phyloP scores from a whole-genome alignment of 2,797 vertebrate genomes.

The Hippocampus kuda region DNA sequence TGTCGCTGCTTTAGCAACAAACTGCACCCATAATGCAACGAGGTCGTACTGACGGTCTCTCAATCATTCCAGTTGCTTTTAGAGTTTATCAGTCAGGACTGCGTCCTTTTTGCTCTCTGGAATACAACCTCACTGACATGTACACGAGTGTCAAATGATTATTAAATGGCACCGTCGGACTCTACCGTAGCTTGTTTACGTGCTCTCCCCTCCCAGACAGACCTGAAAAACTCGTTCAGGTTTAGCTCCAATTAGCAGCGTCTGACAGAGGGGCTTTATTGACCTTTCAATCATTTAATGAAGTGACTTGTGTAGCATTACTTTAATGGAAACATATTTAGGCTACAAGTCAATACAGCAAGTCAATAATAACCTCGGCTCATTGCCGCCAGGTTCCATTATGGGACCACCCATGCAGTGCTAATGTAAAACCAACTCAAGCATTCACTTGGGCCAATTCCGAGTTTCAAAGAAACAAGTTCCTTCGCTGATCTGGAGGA shows the following conservation, averaged over 20 bases:
- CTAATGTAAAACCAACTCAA: constrained; percentile 25
- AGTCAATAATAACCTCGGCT: constrained; percentile 39
- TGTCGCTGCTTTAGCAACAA: not conserved
- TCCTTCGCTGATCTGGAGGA: not conserved
- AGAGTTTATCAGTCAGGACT: not conserved
- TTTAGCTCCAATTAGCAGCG: constrained; percentile 47
- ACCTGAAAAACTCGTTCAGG: not conserved
- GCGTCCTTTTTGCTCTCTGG: not conserved
- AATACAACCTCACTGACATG: not conserved
- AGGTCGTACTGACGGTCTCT: not conserved
- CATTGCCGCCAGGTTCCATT: constrained; percentile 28
- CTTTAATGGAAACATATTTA: constrained; percentile 22
- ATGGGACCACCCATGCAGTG: constrained; percentile 21
- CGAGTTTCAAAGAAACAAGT: not conserved
- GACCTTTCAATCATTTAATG: constrained; percentile 51
- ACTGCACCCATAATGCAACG: not conserved
- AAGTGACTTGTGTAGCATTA: constrained; percentile 31
- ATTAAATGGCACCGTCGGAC: constrained; percentile 7
- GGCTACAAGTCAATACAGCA: constrained; percentile 4
- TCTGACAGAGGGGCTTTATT: constrained; percentile 39
- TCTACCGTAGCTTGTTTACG: not conserved
- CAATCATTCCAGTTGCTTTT: not conserved
- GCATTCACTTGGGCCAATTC: constrained; percentile 11
- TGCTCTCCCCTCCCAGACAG: not conserved
- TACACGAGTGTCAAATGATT: not conserved